Conservation (phyloP, 2,113 vertebrate species). For the Sclerurus mexicanus region DNA sequence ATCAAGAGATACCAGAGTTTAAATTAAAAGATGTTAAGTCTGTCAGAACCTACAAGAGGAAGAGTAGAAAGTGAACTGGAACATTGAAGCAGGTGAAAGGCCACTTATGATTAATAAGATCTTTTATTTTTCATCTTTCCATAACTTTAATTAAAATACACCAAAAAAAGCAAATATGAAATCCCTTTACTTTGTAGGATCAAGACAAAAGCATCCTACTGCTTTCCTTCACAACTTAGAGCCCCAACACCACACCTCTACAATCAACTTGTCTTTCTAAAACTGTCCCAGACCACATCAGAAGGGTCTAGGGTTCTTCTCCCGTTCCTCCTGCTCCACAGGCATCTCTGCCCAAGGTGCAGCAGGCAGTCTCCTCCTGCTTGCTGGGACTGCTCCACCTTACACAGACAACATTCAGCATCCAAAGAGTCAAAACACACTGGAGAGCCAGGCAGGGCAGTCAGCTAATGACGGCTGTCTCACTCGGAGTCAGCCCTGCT, state of each 20-base stretch:
- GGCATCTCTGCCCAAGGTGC: background rate
- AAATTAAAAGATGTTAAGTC: background rate
- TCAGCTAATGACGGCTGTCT: background rate
- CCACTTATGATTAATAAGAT: background rate
- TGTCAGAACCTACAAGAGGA: background rate
- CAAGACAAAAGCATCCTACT: background rate
- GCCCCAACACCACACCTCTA: background rate
- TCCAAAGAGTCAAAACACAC: background rate
- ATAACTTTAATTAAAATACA: background rate
- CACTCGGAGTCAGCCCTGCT: background rate
- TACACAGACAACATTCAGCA: background rate
- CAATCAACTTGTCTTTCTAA: background rate
- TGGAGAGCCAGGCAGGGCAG: background rate
- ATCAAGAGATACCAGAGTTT: background rate
- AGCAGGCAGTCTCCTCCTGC: background rate
- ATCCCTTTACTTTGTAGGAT: background rate
- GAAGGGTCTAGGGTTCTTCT: background rate
- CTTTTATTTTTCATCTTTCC: background rate
- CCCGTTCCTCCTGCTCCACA: fast-evolving
- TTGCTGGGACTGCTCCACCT: background rate
- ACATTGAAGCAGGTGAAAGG: background rate
- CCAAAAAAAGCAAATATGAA: background rate
- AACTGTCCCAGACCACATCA: background rate
- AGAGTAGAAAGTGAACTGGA: background rate
- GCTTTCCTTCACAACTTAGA: background rate